A percentile compares a stretch with the other conserved stretches of the same genome.
These are phyloP conservation scores for Channa striata DNA, from an alignment of 2,797 vertebrate species.

Conservation along the genomic window DNA sequence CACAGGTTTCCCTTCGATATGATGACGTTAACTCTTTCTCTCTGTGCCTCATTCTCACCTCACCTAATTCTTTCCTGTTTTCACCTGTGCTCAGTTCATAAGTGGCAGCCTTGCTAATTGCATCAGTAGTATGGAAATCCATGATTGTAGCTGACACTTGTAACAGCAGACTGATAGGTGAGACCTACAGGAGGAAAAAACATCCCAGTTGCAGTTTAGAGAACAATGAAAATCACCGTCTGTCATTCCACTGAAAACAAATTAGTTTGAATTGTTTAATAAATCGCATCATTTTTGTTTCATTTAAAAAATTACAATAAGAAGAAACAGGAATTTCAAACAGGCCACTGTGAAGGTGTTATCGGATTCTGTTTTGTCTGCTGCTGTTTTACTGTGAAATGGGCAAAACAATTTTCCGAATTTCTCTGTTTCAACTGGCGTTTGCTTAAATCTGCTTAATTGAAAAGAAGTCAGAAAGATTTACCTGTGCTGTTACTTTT, in stretches of 20 bases:
- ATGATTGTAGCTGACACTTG: constrained; percentile 47
- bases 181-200: constrained; percentile 13
- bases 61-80: constrained; percentile 22
- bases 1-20: not conserved
- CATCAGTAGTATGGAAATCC: constrained; percentile 48
- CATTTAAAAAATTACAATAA: too few species aligned
- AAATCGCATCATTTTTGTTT: too few species aligned
- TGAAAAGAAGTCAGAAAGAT: too few species aligned
- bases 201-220: not conserved
- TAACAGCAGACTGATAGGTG: constrained; percentile 47
- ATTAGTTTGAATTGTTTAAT: not conserved
- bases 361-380: too few species aligned
- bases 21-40: constrained; percentile 9
- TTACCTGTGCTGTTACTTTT: too few species aligned
- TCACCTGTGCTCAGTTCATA: constrained; percentile 33
- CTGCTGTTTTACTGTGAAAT: too few species aligned
- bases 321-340: too few species aligned
- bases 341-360: too few species aligned
- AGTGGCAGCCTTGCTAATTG: constrained; percentile 63
- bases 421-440: too few species aligned
- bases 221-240: not conserved
- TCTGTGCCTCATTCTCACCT: constrained; percentile 37
- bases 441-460: too few species aligned
- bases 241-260: not conserved
- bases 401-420: too few species aligned